Base-by-base conservation (phyloP, 1,140 invertebrate genomes). In the Mylabris phalerata region DNA sequence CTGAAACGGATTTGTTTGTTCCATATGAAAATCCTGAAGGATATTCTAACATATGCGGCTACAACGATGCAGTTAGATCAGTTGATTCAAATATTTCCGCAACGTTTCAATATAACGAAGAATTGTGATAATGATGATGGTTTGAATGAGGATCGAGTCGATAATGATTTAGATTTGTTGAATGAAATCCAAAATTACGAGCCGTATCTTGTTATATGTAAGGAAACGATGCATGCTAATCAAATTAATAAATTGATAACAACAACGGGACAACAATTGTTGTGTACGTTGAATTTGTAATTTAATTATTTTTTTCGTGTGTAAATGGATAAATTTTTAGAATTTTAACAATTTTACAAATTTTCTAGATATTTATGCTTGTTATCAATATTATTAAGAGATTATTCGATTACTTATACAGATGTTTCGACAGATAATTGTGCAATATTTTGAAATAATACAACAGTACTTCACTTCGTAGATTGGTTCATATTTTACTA, bases 201-300 rank as follows among this genome's bases (percentile, higher is more conserved):
- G 11, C 75, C 75, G 38, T 82, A 79, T 54, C 75, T 78, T 4
- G 75, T 75, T 52, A 74, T 80, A 59, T 82, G 79, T 57, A 77
- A 75, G 57, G 78, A 79, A 67, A 77, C 78, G 5, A 75, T 79
- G 66, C 79, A 82, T 46, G 82, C 82, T 5, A 81, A 83, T 69
- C 79, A 82, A 57, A 80, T 84, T 6, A 80, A 78, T 64, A 79
- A 79, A 49, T 73, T 84, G 60, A 80, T 84, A 50, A 80, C 81
- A 57, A 78, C 79, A 51, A 83, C 81, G 43, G 79, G 80, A 19
- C 78, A 82, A 55, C 80, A 83, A 63, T 74, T 84, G 54, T 64
- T 84, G 57, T 75, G 75, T 24, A 79, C 79, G 48, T 67, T 81
- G 56, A 79, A 78, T 71, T 71, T 80, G 55, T 80, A 74, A 75